Evolutionary conservation across 2,113 vertebrate genomes (phyloP).

Genomic region (Lota lota): DNA sequence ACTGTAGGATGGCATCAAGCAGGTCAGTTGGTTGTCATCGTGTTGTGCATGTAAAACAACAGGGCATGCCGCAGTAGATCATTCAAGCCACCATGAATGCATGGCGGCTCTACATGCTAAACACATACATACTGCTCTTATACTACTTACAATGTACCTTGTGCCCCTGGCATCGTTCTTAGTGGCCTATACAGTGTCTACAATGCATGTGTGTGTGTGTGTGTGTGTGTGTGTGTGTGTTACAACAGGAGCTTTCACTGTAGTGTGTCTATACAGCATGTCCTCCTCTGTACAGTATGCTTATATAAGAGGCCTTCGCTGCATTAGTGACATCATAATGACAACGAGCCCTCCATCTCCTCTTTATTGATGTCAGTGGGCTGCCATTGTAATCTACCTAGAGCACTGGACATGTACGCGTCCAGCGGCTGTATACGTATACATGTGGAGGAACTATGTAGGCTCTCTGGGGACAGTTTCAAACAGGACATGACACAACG

Average conservation of each 20-base stretch:
- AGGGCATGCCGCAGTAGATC: constrained; percentile 18
- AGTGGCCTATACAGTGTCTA: constrained; percentile 21
- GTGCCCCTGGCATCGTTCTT: constrained; percentile 36
- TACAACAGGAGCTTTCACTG: constrained; percentile 35
- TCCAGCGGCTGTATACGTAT: no score
- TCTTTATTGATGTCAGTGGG: constrained; percentile 49
- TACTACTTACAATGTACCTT: constrained; percentile 33
- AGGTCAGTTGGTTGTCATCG: no score
- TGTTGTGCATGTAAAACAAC: background rate
- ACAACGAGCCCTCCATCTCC: constrained; percentile 46
- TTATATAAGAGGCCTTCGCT: constrained; percentile 55
- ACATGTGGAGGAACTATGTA: no score
- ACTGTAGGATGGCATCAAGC: no score
- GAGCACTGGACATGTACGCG: background rate
- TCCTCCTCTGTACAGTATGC: constrained; percentile 35
- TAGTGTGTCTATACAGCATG: constrained; percentile 26
- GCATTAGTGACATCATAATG: constrained; percentile 54
- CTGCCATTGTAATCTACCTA: constrained; percentile 47
- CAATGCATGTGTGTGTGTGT: constrained; percentile 22
- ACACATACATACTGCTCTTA: constrained; percentile 4
- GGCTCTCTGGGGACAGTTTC: no score
- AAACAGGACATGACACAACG: no score
- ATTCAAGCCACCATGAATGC: constrained; percentile 17
- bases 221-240: constrained; percentile 18
- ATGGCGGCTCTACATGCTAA: background rate